Evolutionary conservation across 2,113 vertebrate genomes (phyloP).

Genomic region (Heterochromis multidens): DNA sequence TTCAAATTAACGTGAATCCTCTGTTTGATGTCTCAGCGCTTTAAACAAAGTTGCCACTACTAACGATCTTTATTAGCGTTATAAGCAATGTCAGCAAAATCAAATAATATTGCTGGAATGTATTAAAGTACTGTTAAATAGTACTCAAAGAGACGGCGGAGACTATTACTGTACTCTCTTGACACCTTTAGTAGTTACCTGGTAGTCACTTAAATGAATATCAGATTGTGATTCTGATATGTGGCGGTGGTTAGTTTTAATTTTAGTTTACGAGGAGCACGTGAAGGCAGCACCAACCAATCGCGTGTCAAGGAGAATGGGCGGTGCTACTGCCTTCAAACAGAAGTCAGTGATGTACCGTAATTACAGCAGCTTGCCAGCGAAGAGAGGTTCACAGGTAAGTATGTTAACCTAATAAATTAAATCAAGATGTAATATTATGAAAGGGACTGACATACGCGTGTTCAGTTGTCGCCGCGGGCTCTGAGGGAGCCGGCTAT

Average conservation of each 20-base stretch:
- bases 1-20: not conserved
- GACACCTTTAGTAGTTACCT: not conserved
- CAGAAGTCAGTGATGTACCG: not conserved
- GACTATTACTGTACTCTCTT: not conserved
- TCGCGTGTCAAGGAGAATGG: constrained; percentile 40
- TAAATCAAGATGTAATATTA: accelerated
- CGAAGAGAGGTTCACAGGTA: not conserved
- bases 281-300: not conserved
- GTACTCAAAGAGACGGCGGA: too few species aligned
- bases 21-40: not conserved
- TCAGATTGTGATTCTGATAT: too few species aligned
- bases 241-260: not conserved
- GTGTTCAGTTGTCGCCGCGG: too few species aligned
- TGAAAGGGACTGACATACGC: accelerated
- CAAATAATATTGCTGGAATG: too few species aligned
- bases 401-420: not conserved
- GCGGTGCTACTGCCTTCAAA: not conserved
- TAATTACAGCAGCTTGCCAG: not conserved
- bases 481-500: not conserved
- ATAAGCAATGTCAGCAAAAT: not conserved
- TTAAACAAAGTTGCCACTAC: not conserved
- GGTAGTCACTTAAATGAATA: not conserved
- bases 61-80: not conserved
- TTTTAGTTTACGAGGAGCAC: not conserved
- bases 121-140: not conserved